These are phyloP conservation scores for Rotaria socialis DNA, from an alignment of 2,888 invertebrate genomes.

Conservation along the genomic window DNA sequence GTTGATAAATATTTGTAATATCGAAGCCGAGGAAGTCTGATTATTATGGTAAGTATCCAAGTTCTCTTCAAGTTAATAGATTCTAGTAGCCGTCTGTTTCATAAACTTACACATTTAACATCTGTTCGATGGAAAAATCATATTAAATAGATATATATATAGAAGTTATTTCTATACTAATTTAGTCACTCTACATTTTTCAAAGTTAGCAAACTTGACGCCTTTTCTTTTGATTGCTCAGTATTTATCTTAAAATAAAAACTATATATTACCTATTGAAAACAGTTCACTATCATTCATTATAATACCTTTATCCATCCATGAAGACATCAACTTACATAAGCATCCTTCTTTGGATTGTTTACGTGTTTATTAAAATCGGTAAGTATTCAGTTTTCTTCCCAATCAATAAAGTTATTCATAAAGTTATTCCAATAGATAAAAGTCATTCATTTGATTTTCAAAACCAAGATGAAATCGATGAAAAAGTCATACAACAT, in stretches of 20 bases:
- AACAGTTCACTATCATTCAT: too few species aligned
- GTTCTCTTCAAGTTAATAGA: neutral
- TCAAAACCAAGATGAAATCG: neutral
- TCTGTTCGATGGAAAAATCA: neutral
- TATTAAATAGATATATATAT: too few species aligned
- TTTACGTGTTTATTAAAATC: neutral
- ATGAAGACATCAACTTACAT: neutral
- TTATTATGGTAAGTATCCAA: neutral
- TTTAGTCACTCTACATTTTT: neutral
- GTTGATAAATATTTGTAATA: neutral
- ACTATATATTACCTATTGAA: too few species aligned
- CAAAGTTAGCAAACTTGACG: neutral
- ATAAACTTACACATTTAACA: neutral
- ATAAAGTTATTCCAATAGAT: neutral
- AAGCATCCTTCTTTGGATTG: neutral
- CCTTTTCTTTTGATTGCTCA: neutral
- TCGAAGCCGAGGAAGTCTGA: neutral
- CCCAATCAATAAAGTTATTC: too few species aligned
- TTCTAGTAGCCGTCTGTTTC: neutral
- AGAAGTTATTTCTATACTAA: too few species aligned
- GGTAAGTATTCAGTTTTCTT: neutral
- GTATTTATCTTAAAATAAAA: too few species aligned
- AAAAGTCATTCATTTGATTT: neutral
- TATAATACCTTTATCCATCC: neutral
- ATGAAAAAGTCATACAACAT: too few species aligned